Evolutionary conservation across 2,888 invertebrate species (phyloP), one percentile per base, ranked within the genome.

Genomic region (Julus scandinavius): DNA sequence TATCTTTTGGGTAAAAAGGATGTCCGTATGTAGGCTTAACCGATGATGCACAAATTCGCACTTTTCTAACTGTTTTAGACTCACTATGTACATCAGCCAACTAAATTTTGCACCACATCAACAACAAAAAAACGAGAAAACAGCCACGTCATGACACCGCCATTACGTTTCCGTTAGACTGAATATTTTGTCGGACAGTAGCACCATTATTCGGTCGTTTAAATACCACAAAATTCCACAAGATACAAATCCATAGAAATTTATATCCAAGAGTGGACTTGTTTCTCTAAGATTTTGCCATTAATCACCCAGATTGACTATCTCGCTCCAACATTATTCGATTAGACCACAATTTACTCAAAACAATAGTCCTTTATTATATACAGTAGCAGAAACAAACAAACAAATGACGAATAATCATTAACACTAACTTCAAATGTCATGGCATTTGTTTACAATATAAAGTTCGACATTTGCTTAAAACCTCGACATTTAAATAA

Each of bases 181-280:
- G 29, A 20, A 80, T 38, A 80, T 38, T 80, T 38, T 13, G 80
- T 80, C 38, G 38, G 11, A 80, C 80, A 80, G 80, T 6, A 38
- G 13, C 80, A 11, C 80, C 80, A 80, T 80, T 80, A 80, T 13
- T 80, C 80, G 80, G 11, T 38, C 80, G 38, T 38, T 80, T 80
- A 80, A 80, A 38, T 13, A 80, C 80, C 80, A 80, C 80, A 80
- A 80, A 80, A 80, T 80, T 13, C 80, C 72, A 72, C 29, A 20
- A 72, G 29, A 72, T 49, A 54, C 7, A 54, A 54, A 17, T 17
- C 54, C 17, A 54, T 80, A 80, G 38, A 29, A 80, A 80, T 38
- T 80, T 80, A 80, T 80, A 13, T 38, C 38, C 15, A 7, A 38
- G 2, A 38, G 29, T 38, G 80, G 29, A 29, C 29, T 38, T 11